A percentile compares a stretch with the other conserved stretches of the same genome.
Conservation (phyloP, 2,888 invertebrate species). For the Caenorhabditis sp. region DNA sequence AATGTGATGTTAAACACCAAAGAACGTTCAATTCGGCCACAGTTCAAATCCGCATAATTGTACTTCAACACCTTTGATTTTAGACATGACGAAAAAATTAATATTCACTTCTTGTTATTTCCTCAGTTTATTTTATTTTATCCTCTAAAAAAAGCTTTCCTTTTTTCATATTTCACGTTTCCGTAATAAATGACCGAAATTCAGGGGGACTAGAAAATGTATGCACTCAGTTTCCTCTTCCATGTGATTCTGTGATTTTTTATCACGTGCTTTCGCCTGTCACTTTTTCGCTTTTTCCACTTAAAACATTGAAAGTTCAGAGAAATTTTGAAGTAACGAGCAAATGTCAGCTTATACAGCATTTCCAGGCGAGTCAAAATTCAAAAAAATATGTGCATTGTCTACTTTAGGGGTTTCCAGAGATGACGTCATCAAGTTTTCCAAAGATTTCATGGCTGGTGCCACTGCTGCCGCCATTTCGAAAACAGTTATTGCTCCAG, state of each 20-base stretch:
- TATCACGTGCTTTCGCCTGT: not conserved
- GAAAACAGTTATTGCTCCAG: slow-evolving; percentile 94
- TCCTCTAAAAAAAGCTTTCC: too few relatives aligned
- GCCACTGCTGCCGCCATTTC: slow-evolving; percentile 93
- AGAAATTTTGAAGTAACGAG: slow-evolving; percentile 24
- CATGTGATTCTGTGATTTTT: not conserved
- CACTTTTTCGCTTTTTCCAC: not conserved
- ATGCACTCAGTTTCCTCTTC: not conserved
- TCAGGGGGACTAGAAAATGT: not conserved
- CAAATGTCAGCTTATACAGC: slow-evolving; percentile 47
- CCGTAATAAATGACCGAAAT: not conserved
- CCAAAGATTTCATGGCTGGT: slow-evolving; percentile 82
- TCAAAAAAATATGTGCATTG: too few relatives aligned
- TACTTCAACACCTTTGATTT: too few relatives aligned
- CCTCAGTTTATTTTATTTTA: too few relatives aligned
- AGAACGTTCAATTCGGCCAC: not conserved
- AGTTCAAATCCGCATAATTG: too few relatives aligned
- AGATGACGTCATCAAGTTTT: slow-evolving; percentile 61
- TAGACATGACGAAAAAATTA: too few relatives aligned
- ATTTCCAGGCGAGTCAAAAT: too few relatives aligned
- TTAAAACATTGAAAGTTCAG: not conserved
- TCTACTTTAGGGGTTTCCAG: slow-evolving; percentile 46
- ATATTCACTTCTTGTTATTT: too few relatives aligned
- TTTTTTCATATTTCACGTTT: too few relatives aligned
- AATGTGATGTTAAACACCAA: not conserved